Conservation (phyloP, 2,888 invertebrate genomes). For the Beris morrisii region DNA sequence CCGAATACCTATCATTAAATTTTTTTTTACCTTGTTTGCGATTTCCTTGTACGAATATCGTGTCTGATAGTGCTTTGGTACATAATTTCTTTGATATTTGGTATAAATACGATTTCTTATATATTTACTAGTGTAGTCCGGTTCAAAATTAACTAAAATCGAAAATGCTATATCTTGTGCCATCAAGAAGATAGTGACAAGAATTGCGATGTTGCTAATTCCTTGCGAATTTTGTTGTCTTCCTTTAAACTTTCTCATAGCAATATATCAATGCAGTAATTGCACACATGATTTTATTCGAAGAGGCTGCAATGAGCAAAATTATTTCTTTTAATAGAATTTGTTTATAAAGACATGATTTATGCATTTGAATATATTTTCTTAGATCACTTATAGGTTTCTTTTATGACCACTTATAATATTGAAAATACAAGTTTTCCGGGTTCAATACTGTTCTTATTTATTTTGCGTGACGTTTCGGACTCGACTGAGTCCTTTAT, state of each 20-base stretch:
- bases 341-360: no score
- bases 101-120: neutral
- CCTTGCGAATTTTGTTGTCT: neutral
- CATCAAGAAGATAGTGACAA: neutral
- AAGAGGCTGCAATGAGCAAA: constrained; percentile 4
- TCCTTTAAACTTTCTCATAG: constrained; percentile 23
- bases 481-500: no score
- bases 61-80: constrained; percentile 11
- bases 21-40: constrained; percentile 1
- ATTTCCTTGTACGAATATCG: constrained; percentile 6
- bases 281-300: constrained; percentile 9
- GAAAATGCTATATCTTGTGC: constrained; percentile 15
- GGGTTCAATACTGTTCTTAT: no score
- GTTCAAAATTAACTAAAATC: constrained; percentile 17
- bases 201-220: constrained; percentile 3
- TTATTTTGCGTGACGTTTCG: no score
- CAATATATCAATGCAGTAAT: neutral
- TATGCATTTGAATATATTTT: no score
- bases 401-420: no score
- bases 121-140: neutral
- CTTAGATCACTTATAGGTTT: no score
- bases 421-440: no score
- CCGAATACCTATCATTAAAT: neutral
- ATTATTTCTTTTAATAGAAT: no score
- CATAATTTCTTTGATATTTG: neutral